A percentile compares a stretch with the other conserved stretches of the same genome.
Evolutionary conservation across 2,113 vertebrate species (phyloP).

Genomic region (Seriola aureovittata): DNA sequence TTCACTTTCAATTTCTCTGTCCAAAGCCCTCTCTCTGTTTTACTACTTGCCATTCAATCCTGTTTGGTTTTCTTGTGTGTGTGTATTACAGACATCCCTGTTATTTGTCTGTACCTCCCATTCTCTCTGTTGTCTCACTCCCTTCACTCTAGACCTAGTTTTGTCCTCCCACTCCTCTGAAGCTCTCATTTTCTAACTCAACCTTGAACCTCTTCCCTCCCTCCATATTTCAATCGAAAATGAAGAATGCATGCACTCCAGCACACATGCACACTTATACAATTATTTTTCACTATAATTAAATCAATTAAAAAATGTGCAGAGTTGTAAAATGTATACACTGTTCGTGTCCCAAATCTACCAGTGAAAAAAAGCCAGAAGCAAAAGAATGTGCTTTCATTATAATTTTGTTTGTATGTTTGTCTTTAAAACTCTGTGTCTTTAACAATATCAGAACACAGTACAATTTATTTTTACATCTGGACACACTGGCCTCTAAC

Average conservation of each 20-base stretch:
- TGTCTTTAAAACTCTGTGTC: background rate
- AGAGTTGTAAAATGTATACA: conserved; percentile 2
- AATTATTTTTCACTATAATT: background rate
- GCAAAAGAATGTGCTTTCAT: conserved; percentile 1
- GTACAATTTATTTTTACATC: background rate
- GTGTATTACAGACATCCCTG: conserved; percentile 3
- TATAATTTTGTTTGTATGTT: background rate
- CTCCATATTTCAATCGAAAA: conserved; percentile 4
- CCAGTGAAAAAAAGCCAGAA: conserved; percentile 17
- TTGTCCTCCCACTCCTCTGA: conserved; percentile 23
- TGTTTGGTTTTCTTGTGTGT: conserved; percentile 25
- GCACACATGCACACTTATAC: background rate
- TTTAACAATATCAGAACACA: background rate
- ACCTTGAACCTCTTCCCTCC: conserved; percentile 19
- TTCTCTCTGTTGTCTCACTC: conserved; percentile 25
- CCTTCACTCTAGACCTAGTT: conserved; percentile 32
- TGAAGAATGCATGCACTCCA: background rate
- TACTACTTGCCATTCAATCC: background rate
- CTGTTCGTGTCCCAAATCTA: background rate
- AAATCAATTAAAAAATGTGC: background rate
- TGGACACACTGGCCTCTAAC: too few species aligned
- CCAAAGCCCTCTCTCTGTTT: conserved; percentile 32
- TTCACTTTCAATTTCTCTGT: conserved; percentile 27
- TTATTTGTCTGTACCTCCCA: conserved; percentile 21
- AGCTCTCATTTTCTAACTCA: conserved; percentile 32